Percentiles rank a stretch among this genome's conserved stretches.
Conservation (phyloP, 2,113 vertebrate species). For the Rhabdornis inornatus region DNA sequence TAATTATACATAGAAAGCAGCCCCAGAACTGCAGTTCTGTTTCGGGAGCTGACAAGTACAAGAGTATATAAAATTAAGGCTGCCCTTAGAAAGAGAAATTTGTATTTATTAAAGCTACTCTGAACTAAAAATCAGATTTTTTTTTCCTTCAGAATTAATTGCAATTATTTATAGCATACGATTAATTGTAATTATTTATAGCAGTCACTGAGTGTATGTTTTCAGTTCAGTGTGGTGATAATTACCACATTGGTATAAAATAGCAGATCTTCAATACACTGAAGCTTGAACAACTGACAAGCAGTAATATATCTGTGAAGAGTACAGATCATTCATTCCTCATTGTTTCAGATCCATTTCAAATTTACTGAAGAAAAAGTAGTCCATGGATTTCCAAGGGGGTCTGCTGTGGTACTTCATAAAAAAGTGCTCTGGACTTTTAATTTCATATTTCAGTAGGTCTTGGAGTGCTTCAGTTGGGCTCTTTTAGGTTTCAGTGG, state of each 20-base stretch:
- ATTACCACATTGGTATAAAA: neutral
- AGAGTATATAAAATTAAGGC: neutral
- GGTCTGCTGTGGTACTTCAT: neutral
- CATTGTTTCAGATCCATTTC: neutral
- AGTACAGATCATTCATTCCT: neutral
- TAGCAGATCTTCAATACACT: neutral
- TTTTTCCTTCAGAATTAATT: neutral
- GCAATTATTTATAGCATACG: neutral
- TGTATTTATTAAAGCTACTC: neutral
- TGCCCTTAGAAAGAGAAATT: neutral
- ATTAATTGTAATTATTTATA: neutral
- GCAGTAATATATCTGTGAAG: neutral
- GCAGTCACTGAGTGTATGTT: neutral
- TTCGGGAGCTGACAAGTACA: neutral
- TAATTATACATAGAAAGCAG: neutral
- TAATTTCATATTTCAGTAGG: neutral
- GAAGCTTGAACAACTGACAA: neutral
- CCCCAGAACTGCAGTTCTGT: neutral
- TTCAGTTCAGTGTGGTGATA: neutral
- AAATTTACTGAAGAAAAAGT: neutral
- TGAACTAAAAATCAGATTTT: neutral
- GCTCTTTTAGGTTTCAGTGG: neutral
- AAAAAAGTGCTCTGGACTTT: neutral
- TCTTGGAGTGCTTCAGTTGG: neutral
- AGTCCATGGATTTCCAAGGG: neutral